phyloP scores from a whole-genome alignment of 1,140 invertebrate genomes.

The Drosophila virilis region DNA sequence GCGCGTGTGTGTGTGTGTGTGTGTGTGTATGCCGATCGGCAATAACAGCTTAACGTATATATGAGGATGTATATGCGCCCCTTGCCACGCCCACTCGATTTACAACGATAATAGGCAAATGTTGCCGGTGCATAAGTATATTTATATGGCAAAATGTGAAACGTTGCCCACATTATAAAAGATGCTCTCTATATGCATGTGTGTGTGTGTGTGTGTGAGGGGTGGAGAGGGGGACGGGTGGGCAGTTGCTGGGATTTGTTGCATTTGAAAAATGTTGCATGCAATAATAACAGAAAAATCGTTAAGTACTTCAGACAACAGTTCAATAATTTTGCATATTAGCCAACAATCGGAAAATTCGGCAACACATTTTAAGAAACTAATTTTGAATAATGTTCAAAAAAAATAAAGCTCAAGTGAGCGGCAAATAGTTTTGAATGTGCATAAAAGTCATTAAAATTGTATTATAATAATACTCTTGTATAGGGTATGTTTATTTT shows the following conservation, averaged over 20 bases:
- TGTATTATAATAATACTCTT: not conserved
- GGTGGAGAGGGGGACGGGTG: not conserved
- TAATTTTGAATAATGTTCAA: not conserved
- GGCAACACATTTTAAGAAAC: conserved; percentile 1
- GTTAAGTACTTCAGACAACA: conserved; percentile 35
- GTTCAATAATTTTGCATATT: conserved; percentile 29
- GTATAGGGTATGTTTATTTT: not conserved
- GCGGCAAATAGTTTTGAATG: not conserved
- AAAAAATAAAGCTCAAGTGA: not conserved
- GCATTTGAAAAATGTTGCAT: conserved; percentile 9
- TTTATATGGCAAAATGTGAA: conserved; percentile 44
- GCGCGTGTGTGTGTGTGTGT: conserved; percentile 14
- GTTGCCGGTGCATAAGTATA: conserved; percentile 41
- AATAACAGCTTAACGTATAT: conserved; percentile 52
- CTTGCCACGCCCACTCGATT: not conserved
- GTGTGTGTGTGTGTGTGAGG: not conserved
- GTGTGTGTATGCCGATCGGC: conserved; percentile 46
- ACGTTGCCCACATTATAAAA: conserved; percentile 42
- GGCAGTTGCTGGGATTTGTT: not conserved
- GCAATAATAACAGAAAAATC: conserved; percentile 49
- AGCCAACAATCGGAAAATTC: conserved; percentile 5
- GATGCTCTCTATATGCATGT: conserved; percentile 4
- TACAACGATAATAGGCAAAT: conserved; percentile 28
- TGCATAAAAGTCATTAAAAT: not conserved
- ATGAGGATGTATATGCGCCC: conserved; percentile 1